Conservation (phyloP, 2,113 vertebrate species). For the Caloenas nicobarica region DNA sequence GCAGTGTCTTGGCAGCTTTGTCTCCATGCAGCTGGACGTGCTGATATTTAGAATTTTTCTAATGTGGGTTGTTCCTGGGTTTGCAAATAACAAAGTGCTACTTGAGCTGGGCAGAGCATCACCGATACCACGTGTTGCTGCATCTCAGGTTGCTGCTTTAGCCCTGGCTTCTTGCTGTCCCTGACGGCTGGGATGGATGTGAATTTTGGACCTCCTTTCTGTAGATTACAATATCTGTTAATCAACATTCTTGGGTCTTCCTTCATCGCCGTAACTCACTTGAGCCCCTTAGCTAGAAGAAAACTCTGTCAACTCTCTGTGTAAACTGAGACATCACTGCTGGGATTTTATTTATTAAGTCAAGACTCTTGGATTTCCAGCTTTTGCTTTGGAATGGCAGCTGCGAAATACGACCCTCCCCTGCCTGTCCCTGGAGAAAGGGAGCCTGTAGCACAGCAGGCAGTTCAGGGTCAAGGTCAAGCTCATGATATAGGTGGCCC, state of each 20-base stretch:
- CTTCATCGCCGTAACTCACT: slow-evolving; percentile 8
- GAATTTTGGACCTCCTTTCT: neutral
- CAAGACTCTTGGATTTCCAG: slow-evolving; percentile 56
- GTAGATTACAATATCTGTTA: neutral
- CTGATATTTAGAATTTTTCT: neutral
- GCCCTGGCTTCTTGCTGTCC: neutral
- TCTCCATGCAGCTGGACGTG: neutral
- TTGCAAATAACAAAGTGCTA: neutral
- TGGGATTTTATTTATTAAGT: slow-evolving; percentile 58
- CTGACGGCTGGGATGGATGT: neutral
- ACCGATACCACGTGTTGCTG: accelerated
- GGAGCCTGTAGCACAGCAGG: slow-evolving; percentile 50
- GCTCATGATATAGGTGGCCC: slow-evolving; percentile 57
- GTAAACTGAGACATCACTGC: slow-evolving; percentile 50
- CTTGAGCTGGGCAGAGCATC: neutral
- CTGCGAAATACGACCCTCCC: slow-evolving; percentile 64
- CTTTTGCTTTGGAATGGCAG: slow-evolving; percentile 53
- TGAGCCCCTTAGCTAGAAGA: neutral
- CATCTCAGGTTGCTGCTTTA: neutral
- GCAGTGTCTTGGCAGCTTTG: neutral
- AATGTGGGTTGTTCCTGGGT: neutral
- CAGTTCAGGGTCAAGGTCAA: slow-evolving; percentile 75
- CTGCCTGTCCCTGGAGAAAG: slow-evolving; percentile 36
- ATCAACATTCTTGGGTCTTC: slow-evolving; percentile 57
- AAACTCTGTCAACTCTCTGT: slow-evolving; percentile 51